Conservation (phyloP, 2,797 vertebrate genomes). For the Pogonophryne albipinna region DNA sequence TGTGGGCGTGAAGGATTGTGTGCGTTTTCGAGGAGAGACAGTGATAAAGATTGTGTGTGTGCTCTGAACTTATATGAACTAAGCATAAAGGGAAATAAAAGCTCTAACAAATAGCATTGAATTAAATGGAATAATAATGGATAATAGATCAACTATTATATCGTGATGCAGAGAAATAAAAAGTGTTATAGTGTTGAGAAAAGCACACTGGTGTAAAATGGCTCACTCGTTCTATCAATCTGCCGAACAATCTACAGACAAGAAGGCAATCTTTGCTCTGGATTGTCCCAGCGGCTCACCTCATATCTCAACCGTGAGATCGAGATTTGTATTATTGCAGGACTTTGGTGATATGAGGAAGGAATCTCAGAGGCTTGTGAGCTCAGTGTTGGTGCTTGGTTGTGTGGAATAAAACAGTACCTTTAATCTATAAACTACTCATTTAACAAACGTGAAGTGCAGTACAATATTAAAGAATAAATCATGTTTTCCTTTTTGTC, state of each 20-base stretch:
- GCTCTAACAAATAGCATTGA: conserved; percentile 10
- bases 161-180: conserved; percentile 22
- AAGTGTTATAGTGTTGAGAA: conserved; percentile 6
- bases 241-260: conserved; percentile 12
- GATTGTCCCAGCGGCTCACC: conserved; percentile 26
- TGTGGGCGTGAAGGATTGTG: conserved; percentile 21
- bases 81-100: conserved; percentile 22
- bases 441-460: background rate
- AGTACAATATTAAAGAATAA: background rate
- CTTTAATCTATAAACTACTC: conserved; percentile 4
- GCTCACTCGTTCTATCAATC: conserved; percentile 24
- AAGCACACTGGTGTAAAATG: conserved; percentile 21
- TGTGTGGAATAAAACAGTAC: background rate
- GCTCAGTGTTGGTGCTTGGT: background rate
- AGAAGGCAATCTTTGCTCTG: conserved; percentile 18
- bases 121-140: conserved; percentile 3
- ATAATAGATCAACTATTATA: conserved; percentile 11
- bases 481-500: background rate
- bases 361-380: background rate
- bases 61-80: background rate
- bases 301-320: conserved; percentile 25
- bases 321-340: conserved; percentile 14
- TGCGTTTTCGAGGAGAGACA: background rate
- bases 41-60: background rate
- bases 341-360: conserved; percentile 7